A percentile compares a stretch with the other conserved stretches of the same genome.
Conservation (phyloP, 2,113 vertebrate genomes). For the Sebastes schlegelii region DNA sequence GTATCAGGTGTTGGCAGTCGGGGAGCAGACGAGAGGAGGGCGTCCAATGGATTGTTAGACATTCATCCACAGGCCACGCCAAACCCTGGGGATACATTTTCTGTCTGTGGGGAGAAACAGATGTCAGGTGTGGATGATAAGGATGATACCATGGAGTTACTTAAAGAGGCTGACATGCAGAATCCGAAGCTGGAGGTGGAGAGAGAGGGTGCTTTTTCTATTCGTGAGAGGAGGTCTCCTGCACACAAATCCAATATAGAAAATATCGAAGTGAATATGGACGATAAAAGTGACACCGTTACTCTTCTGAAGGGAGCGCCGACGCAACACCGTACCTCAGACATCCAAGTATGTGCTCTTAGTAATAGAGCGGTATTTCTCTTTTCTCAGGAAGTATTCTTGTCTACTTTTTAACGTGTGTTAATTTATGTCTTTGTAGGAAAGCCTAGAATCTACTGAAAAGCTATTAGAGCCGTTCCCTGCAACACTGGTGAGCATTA, state of each 20-base stretch:
- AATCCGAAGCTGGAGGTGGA: conserved; percentile 16
- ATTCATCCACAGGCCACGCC: conserved; percentile 54
- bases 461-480: conserved; percentile 83
- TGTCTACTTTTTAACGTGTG: background rate
- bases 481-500: conserved; percentile 76
- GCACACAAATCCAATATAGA: conserved; percentile 7
- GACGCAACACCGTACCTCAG: conserved; percentile 61
- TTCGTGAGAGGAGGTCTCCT: conserved; percentile 17
- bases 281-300: conserved; percentile 70
- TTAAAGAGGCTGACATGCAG: conserved; percentile 66
- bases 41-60: conserved; percentile 57
- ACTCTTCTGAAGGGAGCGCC: conserved; percentile 77
- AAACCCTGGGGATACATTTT: conserved; percentile 55
- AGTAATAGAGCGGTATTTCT: background rate
- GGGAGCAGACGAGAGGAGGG: conserved; percentile 65
- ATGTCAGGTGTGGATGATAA: conserved; percentile 57
- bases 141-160: conserved; percentile 77
- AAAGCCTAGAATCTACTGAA: conserved; percentile 86
- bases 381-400: background rate
- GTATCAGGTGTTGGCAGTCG: conserved; percentile 54
- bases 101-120: conserved; percentile 49
- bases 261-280: conserved; percentile 22
- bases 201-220: background rate
- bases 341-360: conserved; percentile 77
- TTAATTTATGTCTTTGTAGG: conserved; percentile 69